Conservation (phyloP, 1,140 invertebrate species). For the Drosophila pectinifera region DNA sequence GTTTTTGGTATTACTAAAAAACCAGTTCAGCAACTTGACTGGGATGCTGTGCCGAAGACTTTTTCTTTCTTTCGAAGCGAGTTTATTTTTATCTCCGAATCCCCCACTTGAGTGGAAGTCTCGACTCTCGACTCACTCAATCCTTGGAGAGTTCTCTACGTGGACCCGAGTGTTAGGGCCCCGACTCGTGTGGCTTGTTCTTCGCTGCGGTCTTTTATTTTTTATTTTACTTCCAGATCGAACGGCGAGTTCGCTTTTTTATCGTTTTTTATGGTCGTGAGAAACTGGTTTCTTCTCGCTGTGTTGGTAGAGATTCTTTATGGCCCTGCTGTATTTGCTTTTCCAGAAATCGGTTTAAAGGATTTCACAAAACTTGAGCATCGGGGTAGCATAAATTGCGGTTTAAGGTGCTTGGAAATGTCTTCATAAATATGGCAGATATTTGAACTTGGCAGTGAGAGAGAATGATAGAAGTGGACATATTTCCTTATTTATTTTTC, state of each 20-base stretch:
- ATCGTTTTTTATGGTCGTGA: constrained; percentile 19
- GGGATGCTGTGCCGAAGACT: constrained; percentile 73
- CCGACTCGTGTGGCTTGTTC: constrained; percentile 28
- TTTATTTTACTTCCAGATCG: constrained; percentile 43
- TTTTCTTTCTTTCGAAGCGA: constrained; percentile 77
- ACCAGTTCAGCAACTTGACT: constrained; percentile 80
- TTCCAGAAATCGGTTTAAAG: constrained; percentile 74
- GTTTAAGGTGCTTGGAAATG: constrained; percentile 56
- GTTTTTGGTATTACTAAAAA: constrained; percentile 37
- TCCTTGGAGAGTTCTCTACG: constrained; percentile 47
- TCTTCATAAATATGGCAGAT: constrained; percentile 62
- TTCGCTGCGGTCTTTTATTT: constrained; percentile 25
- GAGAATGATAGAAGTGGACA: constrained; percentile 3
- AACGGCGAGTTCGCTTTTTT: constrained; percentile 35
- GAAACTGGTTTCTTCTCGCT: constrained; percentile 48
- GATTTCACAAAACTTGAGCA: constrained; percentile 61
- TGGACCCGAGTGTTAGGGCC: constrained; percentile 27
- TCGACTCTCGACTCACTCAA: constrained; percentile 39
- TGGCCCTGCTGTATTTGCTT: constrained; percentile 66
- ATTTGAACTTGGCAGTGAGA: constrained; percentile 24
- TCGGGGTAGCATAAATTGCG: constrained; percentile 61
- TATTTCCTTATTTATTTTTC: background rate
- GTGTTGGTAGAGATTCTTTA: constrained; percentile 76
- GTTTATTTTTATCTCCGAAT: constrained; percentile 57
- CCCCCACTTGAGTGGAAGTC: constrained; percentile 38